Base-by-base conservation (phyloP, 2,888 invertebrate species). In the Bruchidius siliquastri region DNA sequence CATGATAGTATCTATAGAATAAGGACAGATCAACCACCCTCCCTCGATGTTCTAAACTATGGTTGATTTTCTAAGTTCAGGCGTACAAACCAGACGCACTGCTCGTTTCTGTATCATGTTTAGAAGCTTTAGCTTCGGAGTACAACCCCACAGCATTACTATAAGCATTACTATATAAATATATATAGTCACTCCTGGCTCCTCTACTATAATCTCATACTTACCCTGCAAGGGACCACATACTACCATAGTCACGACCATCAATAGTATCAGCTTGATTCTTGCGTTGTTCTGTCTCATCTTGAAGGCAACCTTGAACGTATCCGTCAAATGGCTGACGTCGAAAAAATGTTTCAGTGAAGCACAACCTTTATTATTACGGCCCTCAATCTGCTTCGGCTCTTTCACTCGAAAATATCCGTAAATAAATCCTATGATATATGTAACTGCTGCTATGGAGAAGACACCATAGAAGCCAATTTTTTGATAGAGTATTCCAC, bases 191-290 rank as follows among this genome's bases (percentile, higher is more conserved):
- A n/a, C n/a, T n/a, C n/a, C n/a, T n/a, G n/a, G n/a, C n/a, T n/a
- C n/a, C n/a, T n/a, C n/a, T n/a, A n/a, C n/a, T n/a, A n/a, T n/a
- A n/a, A n/a, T 30, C 67, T 20, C 6, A 18, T 68, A 86, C 91
- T 91, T 85, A 94, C 95, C 95, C 82, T 94, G 94, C 87, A 95
- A 90, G 0, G 95, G 95, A 72, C 95, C 95, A 80, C 94, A 94
- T 77, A 95, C 94, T 68, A 94, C 94, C 89, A 94, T 94, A 21
- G 94, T 91, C 22, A 94, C 93, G 74, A 94, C 86, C 88, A 95
- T 94, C 30, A 95, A 88, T 86, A 94, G 90, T 79, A 93, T 90
- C 69, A 95, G 94, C 74, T 94, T 90, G 79, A 91, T 88, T 76
- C 92, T 88, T 13, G 95, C 87, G 81, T 94, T 92, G 82, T 93